These are phyloP conservation scores for Sympetrum striolatum DNA, from an alignment of 2,888 invertebrate species.

Conservation along the genomic window DNA sequence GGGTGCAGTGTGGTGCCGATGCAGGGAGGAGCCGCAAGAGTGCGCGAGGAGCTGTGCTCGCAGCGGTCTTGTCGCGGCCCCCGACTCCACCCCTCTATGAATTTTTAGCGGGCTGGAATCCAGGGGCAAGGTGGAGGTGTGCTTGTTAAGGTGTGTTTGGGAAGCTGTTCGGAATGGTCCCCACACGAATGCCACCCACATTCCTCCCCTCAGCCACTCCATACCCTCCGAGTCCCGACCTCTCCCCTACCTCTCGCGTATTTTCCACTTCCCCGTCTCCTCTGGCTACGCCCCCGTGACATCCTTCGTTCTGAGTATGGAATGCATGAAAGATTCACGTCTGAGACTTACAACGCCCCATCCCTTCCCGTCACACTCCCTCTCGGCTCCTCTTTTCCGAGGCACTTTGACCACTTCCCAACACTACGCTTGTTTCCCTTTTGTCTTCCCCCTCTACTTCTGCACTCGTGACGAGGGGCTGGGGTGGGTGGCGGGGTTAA, in stretches of 20 bases:
- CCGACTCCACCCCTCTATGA: neutral
- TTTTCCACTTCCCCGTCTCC: neutral
- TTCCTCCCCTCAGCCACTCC: neutral
- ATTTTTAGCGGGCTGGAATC: conserved; percentile 3
- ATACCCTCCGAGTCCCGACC: neutral
- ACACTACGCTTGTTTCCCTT: neutral
- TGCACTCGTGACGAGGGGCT: neutral
- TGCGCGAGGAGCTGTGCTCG: neutral
- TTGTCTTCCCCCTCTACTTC: neutral
- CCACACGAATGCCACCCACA: neutral
- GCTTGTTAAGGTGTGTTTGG: neutral
- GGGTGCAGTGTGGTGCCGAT: neutral
- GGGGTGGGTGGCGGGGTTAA: neutral
- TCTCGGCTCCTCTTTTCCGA: neutral
- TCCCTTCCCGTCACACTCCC: neutral
- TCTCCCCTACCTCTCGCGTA: neutral
- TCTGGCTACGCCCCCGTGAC: neutral
- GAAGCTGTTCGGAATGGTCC: neutral
- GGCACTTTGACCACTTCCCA: neutral
- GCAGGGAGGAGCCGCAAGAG: neutral
- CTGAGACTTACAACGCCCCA: neutral
- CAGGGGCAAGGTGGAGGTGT: neutral
- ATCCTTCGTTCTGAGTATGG: neutral
- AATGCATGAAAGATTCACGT: neutral
- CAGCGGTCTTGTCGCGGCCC: neutral